A percentile compares a stretch with the other conserved stretches of the same genome.
Conservation (phyloP, 2,113 vertebrate species). For the Hucho hucho region DNA sequence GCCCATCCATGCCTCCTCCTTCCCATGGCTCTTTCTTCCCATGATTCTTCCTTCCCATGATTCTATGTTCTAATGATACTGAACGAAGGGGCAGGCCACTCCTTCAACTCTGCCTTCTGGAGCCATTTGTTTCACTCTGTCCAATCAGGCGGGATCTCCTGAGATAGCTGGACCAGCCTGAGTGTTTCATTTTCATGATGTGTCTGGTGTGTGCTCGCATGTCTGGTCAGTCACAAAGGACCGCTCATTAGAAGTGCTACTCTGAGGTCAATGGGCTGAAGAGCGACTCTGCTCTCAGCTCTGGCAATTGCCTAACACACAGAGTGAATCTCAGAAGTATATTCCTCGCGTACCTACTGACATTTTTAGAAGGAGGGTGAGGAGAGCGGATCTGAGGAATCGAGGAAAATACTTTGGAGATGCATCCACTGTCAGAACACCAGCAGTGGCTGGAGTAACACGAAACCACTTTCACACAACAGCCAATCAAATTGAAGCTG, state of each 20-base stretch:
- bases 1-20: slow-evolving; percentile 34
- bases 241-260: slow-evolving; percentile 51
- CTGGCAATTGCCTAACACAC: background rate
- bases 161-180: slow-evolving; percentile 45
- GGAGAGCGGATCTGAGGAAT: too few relatives aligned
- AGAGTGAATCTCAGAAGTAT: too few relatives aligned
- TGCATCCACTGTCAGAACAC: too few relatives aligned
- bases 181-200: slow-evolving; percentile 57
- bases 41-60: slow-evolving; percentile 25
- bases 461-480: too few relatives aligned
- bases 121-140: slow-evolving; percentile 70
- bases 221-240: background rate
- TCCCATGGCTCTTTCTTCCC: background rate
- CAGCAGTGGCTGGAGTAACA: too few relatives aligned
- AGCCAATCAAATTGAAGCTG: too few relatives aligned
- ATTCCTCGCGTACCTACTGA: too few relatives aligned
- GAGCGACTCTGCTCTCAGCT: background rate
- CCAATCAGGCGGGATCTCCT: slow-evolving; percentile 57
- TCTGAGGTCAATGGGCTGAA: slow-evolving; percentile 25
- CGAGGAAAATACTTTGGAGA: too few relatives aligned
- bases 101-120: slow-evolving; percentile 68
- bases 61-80: slow-evolving; percentile 64
- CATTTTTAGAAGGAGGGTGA: too few relatives aligned
- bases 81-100: slow-evolving; percentile 62
- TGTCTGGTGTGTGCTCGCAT: background rate